phyloP scores from a whole-genome alignment of 2,113 vertebrate genomes.

The Serinus canaria region DNA sequence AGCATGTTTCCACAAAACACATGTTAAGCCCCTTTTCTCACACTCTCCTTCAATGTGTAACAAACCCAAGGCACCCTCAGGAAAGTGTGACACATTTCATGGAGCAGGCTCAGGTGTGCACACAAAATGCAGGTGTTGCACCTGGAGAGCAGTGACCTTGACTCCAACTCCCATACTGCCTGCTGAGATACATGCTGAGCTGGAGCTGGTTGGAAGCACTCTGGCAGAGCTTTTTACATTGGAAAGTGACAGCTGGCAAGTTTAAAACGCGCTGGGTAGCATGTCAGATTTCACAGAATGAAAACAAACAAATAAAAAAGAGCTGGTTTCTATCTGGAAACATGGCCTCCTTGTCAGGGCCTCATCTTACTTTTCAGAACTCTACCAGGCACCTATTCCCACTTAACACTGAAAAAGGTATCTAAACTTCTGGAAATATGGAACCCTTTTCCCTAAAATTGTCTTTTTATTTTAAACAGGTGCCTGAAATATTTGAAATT shows the following conservation, averaged over 20 bases:
- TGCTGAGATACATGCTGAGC: background rate
- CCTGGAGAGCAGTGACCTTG: background rate
- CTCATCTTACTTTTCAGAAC: background rate
- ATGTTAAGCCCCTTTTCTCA: background rate
- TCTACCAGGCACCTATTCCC: background rate
- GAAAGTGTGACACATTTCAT: background rate
- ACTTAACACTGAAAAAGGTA: background rate
- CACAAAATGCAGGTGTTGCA: background rate
- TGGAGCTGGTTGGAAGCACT: background rate
- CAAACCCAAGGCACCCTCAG: background rate
- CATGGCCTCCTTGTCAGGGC: fast-evolving
- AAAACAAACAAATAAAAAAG: background rate
- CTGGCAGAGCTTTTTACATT: background rate
- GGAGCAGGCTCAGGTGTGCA: background rate
- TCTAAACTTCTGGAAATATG: background rate
- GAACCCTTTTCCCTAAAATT: background rate
- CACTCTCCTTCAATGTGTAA: background rate
- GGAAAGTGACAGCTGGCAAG: background rate
- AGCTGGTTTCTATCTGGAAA: background rate
- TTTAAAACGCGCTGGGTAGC: background rate
- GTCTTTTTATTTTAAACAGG: background rate
- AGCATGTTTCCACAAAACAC: slow-evolving; percentile 30
- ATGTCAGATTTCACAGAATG: background rate
- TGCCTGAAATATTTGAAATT: background rate
- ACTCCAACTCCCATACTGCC: background rate